A percentile compares a stretch with the other conserved stretches of the same genome.
phyloP scores from a whole-genome alignment of 2,113 vertebrate genomes.

The Microcebus murinus region DNA sequence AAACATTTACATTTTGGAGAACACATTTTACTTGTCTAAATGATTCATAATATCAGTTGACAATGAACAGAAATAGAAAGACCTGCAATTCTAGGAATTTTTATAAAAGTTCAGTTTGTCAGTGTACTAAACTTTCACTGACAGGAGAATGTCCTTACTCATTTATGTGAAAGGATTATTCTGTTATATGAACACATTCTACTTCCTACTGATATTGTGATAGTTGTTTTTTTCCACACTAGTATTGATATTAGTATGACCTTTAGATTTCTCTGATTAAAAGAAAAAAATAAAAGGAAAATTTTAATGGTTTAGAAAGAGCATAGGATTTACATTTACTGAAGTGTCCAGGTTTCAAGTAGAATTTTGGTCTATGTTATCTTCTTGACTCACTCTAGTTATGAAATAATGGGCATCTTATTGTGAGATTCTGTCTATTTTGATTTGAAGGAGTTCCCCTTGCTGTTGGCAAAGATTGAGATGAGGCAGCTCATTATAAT shows the following conservation, averaged over 20 bases:
- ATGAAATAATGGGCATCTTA: neutral
- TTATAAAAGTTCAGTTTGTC: neutral
- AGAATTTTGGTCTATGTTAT: neutral
- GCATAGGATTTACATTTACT: neutral
- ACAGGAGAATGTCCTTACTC: neutral
- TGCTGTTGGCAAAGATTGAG: neutral
- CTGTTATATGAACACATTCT: neutral
- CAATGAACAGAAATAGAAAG: neutral
- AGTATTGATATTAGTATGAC: neutral
- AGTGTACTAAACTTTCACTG: neutral
- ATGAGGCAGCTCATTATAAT: conserved; percentile 48
- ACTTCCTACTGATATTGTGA: neutral
- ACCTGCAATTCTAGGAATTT: neutral
- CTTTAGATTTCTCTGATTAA: neutral
- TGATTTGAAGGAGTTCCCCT: neutral
- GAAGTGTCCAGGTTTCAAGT: neutral
- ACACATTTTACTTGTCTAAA: conserved; percentile 12
- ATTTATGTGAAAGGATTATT: conserved; percentile 3
- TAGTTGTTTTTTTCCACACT: neutral
- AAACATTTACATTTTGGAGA: neutral
- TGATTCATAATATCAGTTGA: neutral
- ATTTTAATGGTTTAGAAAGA: neutral
- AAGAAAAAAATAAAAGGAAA: neutral
- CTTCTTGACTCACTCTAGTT: neutral
- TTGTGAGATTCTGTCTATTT: neutral